These are phyloP conservation scores for Aspidiotus rigidus DNA, from an alignment of 2,888 invertebrate species.

Conservation along the genomic window DNA sequence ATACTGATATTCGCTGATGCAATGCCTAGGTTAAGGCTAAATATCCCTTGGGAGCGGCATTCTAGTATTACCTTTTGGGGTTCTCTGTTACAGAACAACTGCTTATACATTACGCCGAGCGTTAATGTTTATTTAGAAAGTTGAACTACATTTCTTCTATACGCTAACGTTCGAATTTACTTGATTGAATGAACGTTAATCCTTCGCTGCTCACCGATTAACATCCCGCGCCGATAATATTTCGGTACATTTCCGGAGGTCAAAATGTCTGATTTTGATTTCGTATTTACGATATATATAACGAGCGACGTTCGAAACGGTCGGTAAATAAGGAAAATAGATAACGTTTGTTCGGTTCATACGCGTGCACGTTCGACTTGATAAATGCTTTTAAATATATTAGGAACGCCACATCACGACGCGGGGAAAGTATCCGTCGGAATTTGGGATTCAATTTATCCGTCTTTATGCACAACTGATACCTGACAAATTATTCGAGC, in stretches of 20 bases:
- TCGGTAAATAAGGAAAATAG: not conserved
- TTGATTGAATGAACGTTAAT: not conserved
- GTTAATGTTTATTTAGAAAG: conserved; percentile 28
- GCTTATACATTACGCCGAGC: conserved; percentile 12
- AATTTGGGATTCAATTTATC: no score
- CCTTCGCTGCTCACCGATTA: not conserved
- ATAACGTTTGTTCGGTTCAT: not conserved
- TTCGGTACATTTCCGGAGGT: not conserved
- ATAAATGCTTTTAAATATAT: conserved; percentile 2
- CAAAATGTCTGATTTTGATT: conserved; percentile 2
- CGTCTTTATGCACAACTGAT: no score
- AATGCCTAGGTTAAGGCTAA: conserved; percentile 31
- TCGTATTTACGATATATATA: not conserved
- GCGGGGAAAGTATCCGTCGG: not conserved
- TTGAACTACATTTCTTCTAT: conserved; percentile 21
- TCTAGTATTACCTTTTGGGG: conserved; percentile 32
- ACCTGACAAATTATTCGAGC: no score
- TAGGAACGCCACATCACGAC: not conserved
- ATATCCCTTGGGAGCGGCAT: conserved; percentile 31
- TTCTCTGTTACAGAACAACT: conserved; percentile 26
- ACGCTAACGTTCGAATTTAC: not conserved
- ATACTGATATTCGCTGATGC: conserved; percentile 9
- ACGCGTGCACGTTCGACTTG: not conserved
- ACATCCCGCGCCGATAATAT: not conserved
- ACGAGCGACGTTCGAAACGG: not conserved